phyloP scores from a whole-genome alignment of 1,140 invertebrate species.

The Drosophila sproati region DNA sequence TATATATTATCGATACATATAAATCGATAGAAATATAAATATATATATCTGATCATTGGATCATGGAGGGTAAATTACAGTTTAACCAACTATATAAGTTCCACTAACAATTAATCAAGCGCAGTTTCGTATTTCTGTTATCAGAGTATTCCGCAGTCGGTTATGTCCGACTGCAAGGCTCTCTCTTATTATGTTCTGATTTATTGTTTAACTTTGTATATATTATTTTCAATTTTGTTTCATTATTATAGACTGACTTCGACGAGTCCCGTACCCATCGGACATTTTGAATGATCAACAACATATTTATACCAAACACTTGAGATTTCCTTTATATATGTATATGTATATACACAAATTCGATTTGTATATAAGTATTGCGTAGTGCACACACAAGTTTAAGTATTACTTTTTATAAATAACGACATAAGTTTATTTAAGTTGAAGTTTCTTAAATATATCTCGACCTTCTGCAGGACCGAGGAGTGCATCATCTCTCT shows the following conservation, averaged over 20 bases:
- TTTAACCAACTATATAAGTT: no score
- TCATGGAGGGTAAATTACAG: no score
- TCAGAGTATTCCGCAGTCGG: no score
- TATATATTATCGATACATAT: no score
- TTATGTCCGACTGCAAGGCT: no score
- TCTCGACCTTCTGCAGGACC: conserved; percentile 66
- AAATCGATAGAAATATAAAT: no score
- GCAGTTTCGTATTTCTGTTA: no score
- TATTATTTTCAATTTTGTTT: conserved; percentile 36
- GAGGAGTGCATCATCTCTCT: conserved; percentile 79
- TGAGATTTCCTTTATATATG: conserved; percentile 50
- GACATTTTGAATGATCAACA: conserved; percentile 71
- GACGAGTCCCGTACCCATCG: conserved; percentile 75
- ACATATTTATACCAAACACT: conserved; percentile 23
- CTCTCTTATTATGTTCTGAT: not conserved
- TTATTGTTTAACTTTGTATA: conserved; percentile 32
- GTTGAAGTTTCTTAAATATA: not conserved
- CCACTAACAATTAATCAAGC: no score
- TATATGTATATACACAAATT: conserved; percentile 33
- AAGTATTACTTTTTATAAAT: conserved; percentile 69
- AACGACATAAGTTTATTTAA: conserved; percentile 1
- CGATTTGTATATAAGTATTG: conserved; percentile 51
- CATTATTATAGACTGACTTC: conserved; percentile 75
- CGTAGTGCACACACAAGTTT: conserved; percentile 47
- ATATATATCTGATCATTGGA: no score